These are phyloP conservation scores for Chaetogeoica ovagalla DNA, from an alignment of 2,888 invertebrate genomes.

Conservation along the genomic window DNA sequence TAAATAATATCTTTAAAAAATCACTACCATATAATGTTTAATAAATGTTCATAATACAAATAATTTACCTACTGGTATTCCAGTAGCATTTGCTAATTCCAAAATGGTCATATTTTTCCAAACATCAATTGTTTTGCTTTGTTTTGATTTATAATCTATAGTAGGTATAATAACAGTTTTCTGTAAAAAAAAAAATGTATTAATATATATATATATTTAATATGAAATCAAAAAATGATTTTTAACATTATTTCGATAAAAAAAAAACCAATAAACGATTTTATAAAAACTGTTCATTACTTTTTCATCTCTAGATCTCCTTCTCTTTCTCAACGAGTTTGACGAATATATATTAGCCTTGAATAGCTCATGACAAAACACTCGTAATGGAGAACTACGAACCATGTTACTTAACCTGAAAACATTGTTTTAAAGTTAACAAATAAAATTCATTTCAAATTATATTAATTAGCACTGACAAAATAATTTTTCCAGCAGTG, in stretches of 20 bases:
- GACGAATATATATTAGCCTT: conserved; percentile 43
- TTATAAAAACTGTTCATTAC: conserved; percentile 6
- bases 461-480: background rate
- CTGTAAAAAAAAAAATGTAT: background rate
- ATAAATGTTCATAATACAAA: background rate
- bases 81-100: conserved; percentile 71
- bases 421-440: background rate
- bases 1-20: background rate
- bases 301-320: conserved; percentile 50
- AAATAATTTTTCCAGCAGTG: background rate
- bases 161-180: conserved; percentile 9
- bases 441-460: background rate
- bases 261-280: too few species aligned
- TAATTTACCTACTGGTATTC: conserved; percentile 67
- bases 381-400: conserved; percentile 4
- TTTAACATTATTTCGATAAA: too few species aligned
- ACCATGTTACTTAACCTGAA: conserved; percentile 26
- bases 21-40: background rate
- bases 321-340: conserved; percentile 31
- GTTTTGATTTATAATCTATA: conserved; percentile 35
- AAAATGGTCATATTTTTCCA: conserved; percentile 81
- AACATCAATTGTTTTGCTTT: conserved; percentile 66
- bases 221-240: too few species aligned
- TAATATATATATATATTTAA: too few species aligned
- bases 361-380: conserved; percentile 22